Percentiles rank a stretch among this genome's conserved stretches.
phyloP scores from a whole-genome alignment of 2,797 vertebrate species.

The Acanthornis magna region DNA sequence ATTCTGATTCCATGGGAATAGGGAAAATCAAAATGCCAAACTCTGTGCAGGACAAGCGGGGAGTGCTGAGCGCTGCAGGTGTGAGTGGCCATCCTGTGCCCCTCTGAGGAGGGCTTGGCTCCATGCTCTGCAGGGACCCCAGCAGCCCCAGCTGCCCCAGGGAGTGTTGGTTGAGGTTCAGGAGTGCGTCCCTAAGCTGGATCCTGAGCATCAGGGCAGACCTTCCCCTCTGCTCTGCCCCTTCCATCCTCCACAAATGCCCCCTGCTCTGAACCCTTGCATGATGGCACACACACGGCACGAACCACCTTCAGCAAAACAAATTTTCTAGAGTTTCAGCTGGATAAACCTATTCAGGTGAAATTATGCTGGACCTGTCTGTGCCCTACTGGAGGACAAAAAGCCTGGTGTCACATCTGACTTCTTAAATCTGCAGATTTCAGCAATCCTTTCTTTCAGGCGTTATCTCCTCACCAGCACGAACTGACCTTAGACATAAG shows the following conservation, averaged over 20 bases:
- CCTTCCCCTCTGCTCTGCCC: neutral
- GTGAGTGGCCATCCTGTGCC: neutral
- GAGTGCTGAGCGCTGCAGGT: neutral
- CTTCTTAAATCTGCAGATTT: conserved; percentile 20
- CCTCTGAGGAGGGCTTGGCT: neutral
- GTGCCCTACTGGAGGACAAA: neutral
- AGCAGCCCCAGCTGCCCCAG: neutral
- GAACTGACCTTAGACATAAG: conserved; percentile 10
- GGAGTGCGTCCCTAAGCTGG: neutral
- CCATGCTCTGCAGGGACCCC: neutral
- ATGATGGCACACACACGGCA: rapidly evolving
- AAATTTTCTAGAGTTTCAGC: neutral
- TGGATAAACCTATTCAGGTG: neutral
- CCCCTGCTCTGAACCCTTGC: neutral
- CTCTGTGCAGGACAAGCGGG: neutral
- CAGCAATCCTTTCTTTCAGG: neutral
- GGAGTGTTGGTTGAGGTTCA: neutral
- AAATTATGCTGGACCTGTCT: neutral
- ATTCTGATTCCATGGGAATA: neutral
- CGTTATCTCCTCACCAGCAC: neutral
- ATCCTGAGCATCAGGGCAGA: neutral
- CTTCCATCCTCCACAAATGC: rapidly evolving
- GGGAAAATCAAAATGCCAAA: neutral
- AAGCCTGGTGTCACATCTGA: neutral
- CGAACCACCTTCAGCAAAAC: neutral